Conservation (phyloP, 2,888 invertebrate species). For the Lasius fuliginosus region DNA sequence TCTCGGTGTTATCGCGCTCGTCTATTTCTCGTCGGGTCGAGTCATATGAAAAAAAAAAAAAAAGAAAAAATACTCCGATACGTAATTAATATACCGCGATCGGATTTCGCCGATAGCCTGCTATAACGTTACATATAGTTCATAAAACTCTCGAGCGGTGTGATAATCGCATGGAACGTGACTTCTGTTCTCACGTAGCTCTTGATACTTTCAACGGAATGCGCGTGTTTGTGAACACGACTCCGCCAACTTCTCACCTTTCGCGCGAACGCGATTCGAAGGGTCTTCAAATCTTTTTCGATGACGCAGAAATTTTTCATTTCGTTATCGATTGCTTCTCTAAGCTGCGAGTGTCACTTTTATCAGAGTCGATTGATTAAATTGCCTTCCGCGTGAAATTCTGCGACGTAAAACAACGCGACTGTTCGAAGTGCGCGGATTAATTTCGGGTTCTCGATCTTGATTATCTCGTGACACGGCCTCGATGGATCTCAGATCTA, state of each 20-base stretch:
- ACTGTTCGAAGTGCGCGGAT: background rate
- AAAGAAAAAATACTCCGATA: constrained; percentile 20
- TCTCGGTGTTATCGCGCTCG: constrained; percentile 56
- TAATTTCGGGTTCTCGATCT: constrained; percentile 1
- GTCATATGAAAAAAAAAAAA: constrained; percentile 41
- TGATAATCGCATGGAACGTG: constrained; percentile 33
- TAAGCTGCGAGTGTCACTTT: background rate
- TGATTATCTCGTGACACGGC: background rate
- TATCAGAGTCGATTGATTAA: background rate
- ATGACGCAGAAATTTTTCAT: background rate
- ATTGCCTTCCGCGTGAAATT: background rate
- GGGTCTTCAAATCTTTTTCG: background rate
- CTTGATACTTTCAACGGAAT: constrained; percentile 18
- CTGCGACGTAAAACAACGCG: background rate
- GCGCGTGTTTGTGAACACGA: background rate
- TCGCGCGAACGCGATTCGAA: background rate
- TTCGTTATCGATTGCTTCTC: background rate
- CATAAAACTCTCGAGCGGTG: constrained; percentile 24
- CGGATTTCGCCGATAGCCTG: constrained; percentile 65
- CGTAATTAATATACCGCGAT: constrained; percentile 73
- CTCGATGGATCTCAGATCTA: background rate
- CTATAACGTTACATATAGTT: constrained; percentile 36
- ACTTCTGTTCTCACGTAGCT: constrained; percentile 44
- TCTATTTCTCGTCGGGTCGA: constrained; percentile 57
- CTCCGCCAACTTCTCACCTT: background rate